A percentile compares a stretch with the other conserved stretches of the same genome.
Evolutionary conservation across 2,797 vertebrate species (phyloP).

Genomic region (Capromys pilorides): DNA sequence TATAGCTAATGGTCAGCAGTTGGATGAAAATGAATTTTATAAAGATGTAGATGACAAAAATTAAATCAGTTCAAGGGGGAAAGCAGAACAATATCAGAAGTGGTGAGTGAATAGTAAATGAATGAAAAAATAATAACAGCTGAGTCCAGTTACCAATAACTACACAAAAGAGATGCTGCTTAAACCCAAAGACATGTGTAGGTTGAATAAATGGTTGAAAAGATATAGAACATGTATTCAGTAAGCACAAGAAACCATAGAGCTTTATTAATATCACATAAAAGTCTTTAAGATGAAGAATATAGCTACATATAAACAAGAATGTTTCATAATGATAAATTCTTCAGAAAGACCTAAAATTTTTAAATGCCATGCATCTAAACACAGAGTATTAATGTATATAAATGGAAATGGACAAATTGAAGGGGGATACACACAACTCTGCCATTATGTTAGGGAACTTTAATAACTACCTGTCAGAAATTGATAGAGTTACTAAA

Average conservation of each 20-base stretch:
- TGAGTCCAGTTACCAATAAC: not conserved
- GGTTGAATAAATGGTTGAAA: conserved; percentile 11
- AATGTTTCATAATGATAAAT: conserved; percentile 7
- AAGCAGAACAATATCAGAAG: not conserved
- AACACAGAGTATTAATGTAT: not conserved
- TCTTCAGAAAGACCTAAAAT: not conserved
- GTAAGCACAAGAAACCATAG: not conserved
- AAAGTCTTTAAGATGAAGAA: not conserved
- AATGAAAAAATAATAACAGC: not conserved
- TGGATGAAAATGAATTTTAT: conserved; percentile 1
- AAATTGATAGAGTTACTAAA: not conserved
- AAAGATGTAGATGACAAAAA: not conserved
- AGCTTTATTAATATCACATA: not conserved
- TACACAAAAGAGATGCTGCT: not conserved
- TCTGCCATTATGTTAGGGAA: not conserved
- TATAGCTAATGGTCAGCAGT: not conserved
- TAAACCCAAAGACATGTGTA: not conserved
- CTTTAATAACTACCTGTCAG: not conserved
- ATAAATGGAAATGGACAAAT: not conserved
- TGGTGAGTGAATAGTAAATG: not conserved
- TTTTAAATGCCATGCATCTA: not conserved
- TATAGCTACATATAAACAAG: not conserved
- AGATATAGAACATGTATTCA: not conserved
- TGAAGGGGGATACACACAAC: not conserved
- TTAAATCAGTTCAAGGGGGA: not conserved